Percentiles rank a stretch among this genome's conserved stretches.
These are phyloP conservation scores for Balanococcus diminutus DNA, from an alignment of 2,888 invertebrate genomes.

Conservation along the genomic window DNA sequence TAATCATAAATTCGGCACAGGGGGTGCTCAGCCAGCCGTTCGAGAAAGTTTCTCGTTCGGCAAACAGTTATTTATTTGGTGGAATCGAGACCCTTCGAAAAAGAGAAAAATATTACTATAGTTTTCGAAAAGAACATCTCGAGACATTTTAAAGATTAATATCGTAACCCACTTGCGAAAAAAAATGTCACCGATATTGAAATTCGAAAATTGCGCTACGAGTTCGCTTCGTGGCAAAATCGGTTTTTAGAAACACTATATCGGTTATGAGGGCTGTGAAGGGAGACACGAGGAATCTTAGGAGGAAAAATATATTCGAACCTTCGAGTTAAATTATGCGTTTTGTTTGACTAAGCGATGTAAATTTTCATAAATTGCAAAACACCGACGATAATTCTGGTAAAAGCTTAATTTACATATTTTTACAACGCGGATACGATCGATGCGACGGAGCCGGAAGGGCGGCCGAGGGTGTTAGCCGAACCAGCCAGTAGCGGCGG, in stretches of 20 bases:
- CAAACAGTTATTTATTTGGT: background rate
- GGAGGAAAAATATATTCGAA: background rate
- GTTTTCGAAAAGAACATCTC: background rate
- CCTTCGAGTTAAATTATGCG: slow-evolving; percentile 1
- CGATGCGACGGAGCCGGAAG: background rate
- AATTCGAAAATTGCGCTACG: background rate
- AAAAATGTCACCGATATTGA: background rate
- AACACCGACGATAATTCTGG: slow-evolving; percentile 5
- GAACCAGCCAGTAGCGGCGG: background rate
- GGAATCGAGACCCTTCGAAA: background rate
- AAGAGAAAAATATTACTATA: background rate
- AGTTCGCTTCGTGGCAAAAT: background rate
- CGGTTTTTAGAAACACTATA: too few relatives aligned
- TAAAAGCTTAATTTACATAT: slow-evolving; percentile 32
- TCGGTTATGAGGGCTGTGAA: background rate
- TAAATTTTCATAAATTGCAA: slow-evolving; percentile 18
- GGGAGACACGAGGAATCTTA: background rate
- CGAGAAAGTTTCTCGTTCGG: background rate
- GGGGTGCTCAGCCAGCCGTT: too few relatives aligned
- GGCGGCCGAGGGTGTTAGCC: background rate
- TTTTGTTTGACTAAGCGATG: slow-evolving; percentile 35
- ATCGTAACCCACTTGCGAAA: background rate
- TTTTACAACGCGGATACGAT: slow-evolving; percentile 19
- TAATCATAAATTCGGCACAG: background rate
- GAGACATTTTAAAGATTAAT: background rate